Evolutionary conservation across 2,113 vertebrate species (phyloP).

Genomic region (Seriola dumerili): DNA sequence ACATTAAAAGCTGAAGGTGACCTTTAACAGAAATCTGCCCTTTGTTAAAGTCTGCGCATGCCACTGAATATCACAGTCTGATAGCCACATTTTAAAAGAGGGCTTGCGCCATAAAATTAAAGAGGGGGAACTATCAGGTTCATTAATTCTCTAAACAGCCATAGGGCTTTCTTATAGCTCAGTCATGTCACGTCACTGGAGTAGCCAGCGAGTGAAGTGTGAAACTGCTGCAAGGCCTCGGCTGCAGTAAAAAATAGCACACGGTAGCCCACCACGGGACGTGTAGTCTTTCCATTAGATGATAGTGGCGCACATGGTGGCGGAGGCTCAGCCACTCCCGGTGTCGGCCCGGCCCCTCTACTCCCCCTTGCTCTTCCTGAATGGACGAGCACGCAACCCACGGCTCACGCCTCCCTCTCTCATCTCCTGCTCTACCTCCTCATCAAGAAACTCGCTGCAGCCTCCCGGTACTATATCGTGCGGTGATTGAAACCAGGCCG

Average conservation of each 20-base stretch:
- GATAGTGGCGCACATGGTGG: slow-evolving; percentile 64
- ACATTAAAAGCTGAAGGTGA: slow-evolving; percentile 6
- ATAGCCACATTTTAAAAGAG: neutral
- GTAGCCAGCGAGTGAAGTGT: neutral
- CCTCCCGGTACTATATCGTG: slow-evolving; percentile 33
- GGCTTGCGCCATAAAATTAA: neutral
- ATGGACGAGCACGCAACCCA: slow-evolving; percentile 37
- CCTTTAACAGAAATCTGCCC: neutral
- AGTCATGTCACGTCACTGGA: neutral
- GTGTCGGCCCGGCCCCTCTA: slow-evolving; percentile 16
- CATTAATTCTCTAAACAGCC: neutral
- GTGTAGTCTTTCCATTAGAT: slow-evolving; percentile 59
- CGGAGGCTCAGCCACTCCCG: slow-evolving; percentile 50
- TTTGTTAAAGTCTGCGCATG: neutral
- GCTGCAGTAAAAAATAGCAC: slow-evolving; percentile 57
- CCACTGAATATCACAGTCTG: neutral
- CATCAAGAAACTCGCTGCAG: slow-evolving; percentile 29
- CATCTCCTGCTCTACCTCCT: slow-evolving; percentile 47
- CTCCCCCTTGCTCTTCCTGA: slow-evolving; percentile 43
- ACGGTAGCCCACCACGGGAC: neutral
- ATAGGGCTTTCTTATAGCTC: neutral
- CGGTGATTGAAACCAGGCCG: slow-evolving; percentile 22
- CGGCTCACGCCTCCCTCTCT: slow-evolving; percentile 67
- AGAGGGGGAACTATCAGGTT: neutral
- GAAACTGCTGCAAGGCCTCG: neutral